Base-by-base conservation (phyloP, 2,797 vertebrate genomes). In the Nasua narica region DNA sequence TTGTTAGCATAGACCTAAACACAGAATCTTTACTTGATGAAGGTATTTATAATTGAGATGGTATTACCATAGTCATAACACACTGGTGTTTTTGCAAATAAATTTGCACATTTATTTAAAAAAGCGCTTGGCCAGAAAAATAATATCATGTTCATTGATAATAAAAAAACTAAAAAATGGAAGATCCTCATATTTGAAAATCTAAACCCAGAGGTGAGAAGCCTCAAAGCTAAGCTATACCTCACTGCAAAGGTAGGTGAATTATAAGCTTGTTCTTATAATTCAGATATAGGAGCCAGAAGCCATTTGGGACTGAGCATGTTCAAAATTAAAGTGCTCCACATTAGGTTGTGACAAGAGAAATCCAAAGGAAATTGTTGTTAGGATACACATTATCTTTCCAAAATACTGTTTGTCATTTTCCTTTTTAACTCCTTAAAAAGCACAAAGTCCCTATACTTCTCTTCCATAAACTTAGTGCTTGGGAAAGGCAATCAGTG, bases 51-150 rank as follows among this genome's bases (percentile, higher is more conserved):
- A 25, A 91, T 67, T 60, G 32, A 86, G 85, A 82, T 91, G 2
- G 40, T 27, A 25, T 65, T 81, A 54, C 10, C 32, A 23, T 43
- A 83, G 23, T 27, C n/a, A 60, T 88, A 72, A 52, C 2, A 65
- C 32, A 81, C 15, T 78, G 9, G 1, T 86, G 1, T n/a, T 94
- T 94, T 88, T 70, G 27, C 19, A 94, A 87, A 77, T 70, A 79
- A 58, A 50, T 87, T 89, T 93, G 13, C 13, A 54, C 46, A 18
- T 9, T 70, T 96, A 85, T 19, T 88, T 84, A 81, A 56, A 90
- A 91, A 76, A 88, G 8, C 78, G 0, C 40, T 81, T 90, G 58
- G 23, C 11, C 29, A 95, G 43, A 89, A 97, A 88, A 97, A 79
- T 77, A 70, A 35, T 50, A 69, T 85, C 43, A 3, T 89, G 10